A percentile compares a stretch with the other conserved stretches of the same genome.
phyloP scores from a whole-genome alignment of 2,113 vertebrate species.

The Labrus mixtus region DNA sequence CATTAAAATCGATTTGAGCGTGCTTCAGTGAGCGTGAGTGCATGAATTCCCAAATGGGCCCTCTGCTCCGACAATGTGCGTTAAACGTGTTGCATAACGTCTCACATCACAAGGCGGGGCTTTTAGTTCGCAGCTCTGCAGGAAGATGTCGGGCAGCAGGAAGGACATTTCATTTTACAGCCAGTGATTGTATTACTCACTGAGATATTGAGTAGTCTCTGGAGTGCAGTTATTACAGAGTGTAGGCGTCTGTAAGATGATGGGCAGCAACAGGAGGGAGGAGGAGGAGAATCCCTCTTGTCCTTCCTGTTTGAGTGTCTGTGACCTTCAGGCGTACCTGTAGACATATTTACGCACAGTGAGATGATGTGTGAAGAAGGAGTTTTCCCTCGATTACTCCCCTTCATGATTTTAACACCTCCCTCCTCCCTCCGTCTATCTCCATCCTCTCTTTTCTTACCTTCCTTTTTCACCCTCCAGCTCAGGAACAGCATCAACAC shows the following conservation, averaged over 20 bases:
- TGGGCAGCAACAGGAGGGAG: neutral
- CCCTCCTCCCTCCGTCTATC: neutral
- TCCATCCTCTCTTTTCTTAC: neutral
- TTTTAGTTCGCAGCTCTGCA: constrained; percentile 17
- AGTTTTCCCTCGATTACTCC: constrained; percentile 4
- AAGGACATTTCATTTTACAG: neutral
- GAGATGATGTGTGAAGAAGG: constrained; percentile 26
- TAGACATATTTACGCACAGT: neutral
- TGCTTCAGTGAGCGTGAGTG: neutral
- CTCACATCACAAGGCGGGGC: constrained; percentile 30
- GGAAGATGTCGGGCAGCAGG: neutral
- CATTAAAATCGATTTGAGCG: neutral
- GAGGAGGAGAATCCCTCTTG: constrained; percentile 2
- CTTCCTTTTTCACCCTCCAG: neutral
- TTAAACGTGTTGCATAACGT: constrained; percentile 29
- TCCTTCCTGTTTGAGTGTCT: constrained; percentile 13
- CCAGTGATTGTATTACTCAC: neutral
- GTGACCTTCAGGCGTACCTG: constrained; percentile 48
- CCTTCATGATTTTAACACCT: constrained; percentile 14
- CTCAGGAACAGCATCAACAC: neutral
- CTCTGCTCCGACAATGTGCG: constrained; percentile 1
- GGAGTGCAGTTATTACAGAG: neutral
- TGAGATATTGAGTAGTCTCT: neutral
- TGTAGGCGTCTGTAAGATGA: neutral
- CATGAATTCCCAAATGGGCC: constrained; percentile 6